Evolutionary conservation across 1,140 invertebrate species (phyloP), one percentile per base, ranked within the genome.

Genomic region (Sesamia nonagrioides): DNA sequence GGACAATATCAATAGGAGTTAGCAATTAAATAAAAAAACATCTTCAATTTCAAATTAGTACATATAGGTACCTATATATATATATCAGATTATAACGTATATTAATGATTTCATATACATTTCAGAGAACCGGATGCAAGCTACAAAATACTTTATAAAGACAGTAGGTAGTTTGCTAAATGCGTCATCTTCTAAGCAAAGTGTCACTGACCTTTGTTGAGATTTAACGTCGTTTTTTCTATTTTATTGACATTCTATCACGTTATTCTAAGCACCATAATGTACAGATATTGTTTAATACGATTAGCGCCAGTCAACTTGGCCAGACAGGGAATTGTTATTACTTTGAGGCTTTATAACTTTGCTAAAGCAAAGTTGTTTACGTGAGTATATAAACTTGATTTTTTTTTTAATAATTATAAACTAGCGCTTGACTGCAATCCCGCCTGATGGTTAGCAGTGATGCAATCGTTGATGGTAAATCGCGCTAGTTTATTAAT

Each of bases 161-260:
- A 58, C 54, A 9, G 54, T 48, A 75, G 73, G 73, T 40, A 75
- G 40, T 56, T 77, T 11, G n/a, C 33, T 13, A 68, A 37, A 33
- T 42, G 27, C 37, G 75, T 52, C 27, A 66, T 56, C 48, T 66
- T 37, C 9, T 11, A 40, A 18, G 8, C 58, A 33, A 63, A 75
- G 73, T 40, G 75, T 77, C 75, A 77, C 56, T 77, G 45, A 77
- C 75, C 60, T 68, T 45, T n/a, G 11, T 50, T n/a, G 54, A 27
- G 73, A 52, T 63, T 40, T 60, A 27, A 74, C 54, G 40, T 60
- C 7, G 71, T 74, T 37, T 63, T 75, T 50, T 63, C 18, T 50
- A 27, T 75, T 61, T 37, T 61, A 75, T 75, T 75, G 58, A 40
- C 21, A 75, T 75, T 75, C 73, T 48, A 60, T 56, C 52, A 56